A percentile compares a stretch with the other conserved stretches of the same genome.
These are phyloP conservation scores for Zenarchopterus dispar DNA, from an alignment of 2,797 vertebrate species.

Conservation along the genomic window DNA sequence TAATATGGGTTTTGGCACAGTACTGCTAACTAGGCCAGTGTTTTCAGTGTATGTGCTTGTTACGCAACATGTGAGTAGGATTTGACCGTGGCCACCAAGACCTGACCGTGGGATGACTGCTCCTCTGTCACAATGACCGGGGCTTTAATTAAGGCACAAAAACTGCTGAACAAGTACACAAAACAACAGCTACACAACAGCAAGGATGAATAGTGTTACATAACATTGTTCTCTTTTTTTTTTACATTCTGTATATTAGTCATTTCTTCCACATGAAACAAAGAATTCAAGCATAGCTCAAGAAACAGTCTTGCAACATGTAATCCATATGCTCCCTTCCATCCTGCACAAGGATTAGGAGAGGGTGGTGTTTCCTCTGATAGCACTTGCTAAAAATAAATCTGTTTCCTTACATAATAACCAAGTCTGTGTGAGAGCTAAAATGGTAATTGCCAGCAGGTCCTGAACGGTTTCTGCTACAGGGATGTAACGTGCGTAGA, in stretches of 20 bases:
- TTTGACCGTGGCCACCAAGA: slow-evolving; percentile 32
- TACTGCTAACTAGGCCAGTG: slow-evolving; percentile 40
- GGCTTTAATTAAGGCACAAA: not conserved
- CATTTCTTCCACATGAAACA: not conserved
- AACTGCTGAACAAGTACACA: not conserved
- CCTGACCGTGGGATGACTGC: slow-evolving; percentile 45
- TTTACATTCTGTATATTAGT: too few relatives aligned
- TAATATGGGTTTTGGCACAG: slow-evolving; percentile 20
- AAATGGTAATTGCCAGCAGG: slow-evolving; percentile 49
- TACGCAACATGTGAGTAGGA: slow-evolving; percentile 42
- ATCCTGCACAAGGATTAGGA: slow-evolving; percentile 35
- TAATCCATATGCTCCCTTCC: slow-evolving; percentile 47
- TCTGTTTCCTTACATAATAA: slow-evolving; percentile 60
- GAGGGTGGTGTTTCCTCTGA: slow-evolving; percentile 50
- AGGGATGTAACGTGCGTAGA: slow-evolving; percentile 15
- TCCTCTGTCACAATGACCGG: slow-evolving; percentile 14
- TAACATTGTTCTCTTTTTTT: not conserved
- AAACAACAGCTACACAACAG: not conserved
- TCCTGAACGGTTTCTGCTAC: slow-evolving; percentile 40
- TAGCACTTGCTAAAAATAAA: slow-evolving; percentile 68
- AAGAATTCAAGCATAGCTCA: not conserved
- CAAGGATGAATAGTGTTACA: not conserved
- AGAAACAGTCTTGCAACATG: not conserved
- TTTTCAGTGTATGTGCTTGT: slow-evolving; percentile 33
- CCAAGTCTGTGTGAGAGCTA: slow-evolving; percentile 34